Conservation (phyloP, 1,140 invertebrate species). For the Drosophila ercepeae region DNA sequence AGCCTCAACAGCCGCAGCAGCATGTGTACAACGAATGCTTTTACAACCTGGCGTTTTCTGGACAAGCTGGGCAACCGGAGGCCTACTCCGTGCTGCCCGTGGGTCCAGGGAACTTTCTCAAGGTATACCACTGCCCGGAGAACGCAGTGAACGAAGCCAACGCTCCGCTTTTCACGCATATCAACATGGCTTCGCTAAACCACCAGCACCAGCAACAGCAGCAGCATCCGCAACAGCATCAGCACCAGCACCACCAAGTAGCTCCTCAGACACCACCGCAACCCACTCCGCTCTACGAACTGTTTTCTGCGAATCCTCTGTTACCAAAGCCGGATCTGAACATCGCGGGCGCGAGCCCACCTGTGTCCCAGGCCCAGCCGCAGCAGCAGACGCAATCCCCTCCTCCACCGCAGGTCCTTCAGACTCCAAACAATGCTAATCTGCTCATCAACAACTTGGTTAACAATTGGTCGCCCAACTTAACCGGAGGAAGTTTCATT, state of each 20-base stretch:
- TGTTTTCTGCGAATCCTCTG: constrained; percentile 74
- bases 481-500: constrained; percentile 91
- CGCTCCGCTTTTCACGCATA: constrained; percentile 63
- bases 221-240: constrained; percentile 5
- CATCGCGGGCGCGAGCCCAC: constrained; percentile 26
- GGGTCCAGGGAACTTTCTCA: constrained; percentile 78
- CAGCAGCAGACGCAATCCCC: constrained; percentile 10
- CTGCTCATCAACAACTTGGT: constrained; percentile 89
- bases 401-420: constrained; percentile 36
- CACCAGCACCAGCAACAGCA: constrained; percentile 47
- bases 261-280: constrained; percentile 35
- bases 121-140: constrained; percentile 77
- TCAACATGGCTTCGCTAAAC: constrained; percentile 64
- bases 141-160: constrained; percentile 54
- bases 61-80: constrained; percentile 60
- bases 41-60: constrained; percentile 61
- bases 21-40: constrained; percentile 72
- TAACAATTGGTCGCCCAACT: constrained; percentile 92
- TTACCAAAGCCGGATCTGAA: constrained; percentile 68
- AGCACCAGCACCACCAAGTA: constrained; percentile 2
- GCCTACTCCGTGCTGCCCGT: constrained; percentile 78
- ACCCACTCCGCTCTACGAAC: constrained; percentile 66
- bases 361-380: constrained; percentile 26
- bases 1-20: constrained; percentile 43
- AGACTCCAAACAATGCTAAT: constrained; percentile 53